Evolutionary conservation across 1,140 invertebrate genomes (phyloP).

Genomic region (Venustaconcha ellipsiformis): DNA sequence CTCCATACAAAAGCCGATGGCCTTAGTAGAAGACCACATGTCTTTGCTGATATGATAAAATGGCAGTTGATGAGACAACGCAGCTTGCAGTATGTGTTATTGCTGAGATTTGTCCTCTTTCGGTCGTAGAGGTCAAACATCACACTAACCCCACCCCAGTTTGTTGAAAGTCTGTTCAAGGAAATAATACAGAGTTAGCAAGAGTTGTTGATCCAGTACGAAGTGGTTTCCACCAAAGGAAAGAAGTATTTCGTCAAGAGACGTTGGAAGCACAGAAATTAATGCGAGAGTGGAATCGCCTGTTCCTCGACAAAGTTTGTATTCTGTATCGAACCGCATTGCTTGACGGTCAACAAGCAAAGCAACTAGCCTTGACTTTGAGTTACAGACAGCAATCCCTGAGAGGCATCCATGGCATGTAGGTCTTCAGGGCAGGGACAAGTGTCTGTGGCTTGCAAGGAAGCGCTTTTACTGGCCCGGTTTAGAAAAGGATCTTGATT

Average conservation of each 20-base stretch:
- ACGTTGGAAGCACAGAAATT: conserved; percentile 15
- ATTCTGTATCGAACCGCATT: conserved; percentile 5
- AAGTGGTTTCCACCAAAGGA: no score
- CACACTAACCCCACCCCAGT: no score
- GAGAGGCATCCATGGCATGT: conserved; percentile 22
- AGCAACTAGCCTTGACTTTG: background rate
- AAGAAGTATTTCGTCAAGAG: background rate
- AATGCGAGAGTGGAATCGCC: background rate
- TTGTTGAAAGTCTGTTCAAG: no score
- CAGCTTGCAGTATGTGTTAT: no score
- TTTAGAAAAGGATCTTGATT: conserved; percentile 3
- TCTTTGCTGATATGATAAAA: no score
- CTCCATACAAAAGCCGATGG: no score
- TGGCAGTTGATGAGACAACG: no score
- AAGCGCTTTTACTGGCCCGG: conserved; percentile 25
- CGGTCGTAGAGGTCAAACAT: no score
- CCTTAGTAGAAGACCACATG: no score
- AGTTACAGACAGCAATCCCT: conserved; percentile 1
- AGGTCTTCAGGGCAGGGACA: conserved; percentile 14
- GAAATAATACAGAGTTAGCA: no score
- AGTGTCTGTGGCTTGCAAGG: conserved; percentile 5
- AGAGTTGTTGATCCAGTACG: no score
- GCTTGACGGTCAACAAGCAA: background rate
- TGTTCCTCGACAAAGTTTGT: conserved; percentile 6
- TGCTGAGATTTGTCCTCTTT: no score